phyloP scores from a whole-genome alignment of 2,113 vertebrate species.

The western clawed frog (Xenopus tropicalis) region DNA sequence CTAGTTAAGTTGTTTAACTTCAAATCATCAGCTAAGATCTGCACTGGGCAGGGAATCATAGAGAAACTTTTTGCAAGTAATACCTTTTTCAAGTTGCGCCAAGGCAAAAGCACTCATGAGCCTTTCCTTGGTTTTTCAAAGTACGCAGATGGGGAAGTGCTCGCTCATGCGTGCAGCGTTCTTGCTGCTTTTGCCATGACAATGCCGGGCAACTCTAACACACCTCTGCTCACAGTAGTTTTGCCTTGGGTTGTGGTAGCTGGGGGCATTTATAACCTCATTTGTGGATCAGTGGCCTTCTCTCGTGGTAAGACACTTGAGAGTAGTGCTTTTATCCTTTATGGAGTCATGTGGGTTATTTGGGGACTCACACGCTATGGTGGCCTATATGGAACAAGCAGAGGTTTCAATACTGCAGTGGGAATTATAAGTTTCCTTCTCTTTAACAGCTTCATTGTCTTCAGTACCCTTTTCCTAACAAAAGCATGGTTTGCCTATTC shows the following conservation, averaged over 20 bases:
- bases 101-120: slow-evolving; percentile 59
- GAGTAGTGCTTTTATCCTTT: slow-evolving; percentile 78
- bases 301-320: slow-evolving; percentile 83
- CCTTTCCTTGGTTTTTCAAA: slow-evolving; percentile 81
- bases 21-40: slow-evolving; percentile 54
- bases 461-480: slow-evolving; percentile 70
- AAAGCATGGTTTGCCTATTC: slow-evolving; percentile 73
- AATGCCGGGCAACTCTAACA: slow-evolving; percentile 49
- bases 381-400: slow-evolving; percentile 63
- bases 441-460: slow-evolving; percentile 74
- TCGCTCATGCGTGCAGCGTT: slow-evolving; percentile 73
- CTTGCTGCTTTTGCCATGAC: slow-evolving; percentile 77
- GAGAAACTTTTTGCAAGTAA: slow-evolving; percentile 57
- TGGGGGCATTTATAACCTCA: slow-evolving; percentile 71
- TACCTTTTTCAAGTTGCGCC: slow-evolving; percentile 58
- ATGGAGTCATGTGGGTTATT: slow-evolving; percentile 79
- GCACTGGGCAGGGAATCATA: slow-evolving; percentile 58
- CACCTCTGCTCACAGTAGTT: slow-evolving; percentile 64
- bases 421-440: slow-evolving; percentile 78
- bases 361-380: slow-evolving; percentile 77
- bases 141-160: slow-evolving; percentile 75
- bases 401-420: slow-evolving; percentile 67
- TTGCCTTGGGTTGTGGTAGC: slow-evolving; percentile 81
- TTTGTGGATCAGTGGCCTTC: slow-evolving; percentile 73
- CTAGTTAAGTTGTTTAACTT: slow-evolving; percentile 66